Percentiles rank a stretch among this genome's conserved stretches.
Evolutionary conservation across 35 echinoderm and acorn worm genomes (phyloP).

Genomic region (Ptychodera flava): DNA sequence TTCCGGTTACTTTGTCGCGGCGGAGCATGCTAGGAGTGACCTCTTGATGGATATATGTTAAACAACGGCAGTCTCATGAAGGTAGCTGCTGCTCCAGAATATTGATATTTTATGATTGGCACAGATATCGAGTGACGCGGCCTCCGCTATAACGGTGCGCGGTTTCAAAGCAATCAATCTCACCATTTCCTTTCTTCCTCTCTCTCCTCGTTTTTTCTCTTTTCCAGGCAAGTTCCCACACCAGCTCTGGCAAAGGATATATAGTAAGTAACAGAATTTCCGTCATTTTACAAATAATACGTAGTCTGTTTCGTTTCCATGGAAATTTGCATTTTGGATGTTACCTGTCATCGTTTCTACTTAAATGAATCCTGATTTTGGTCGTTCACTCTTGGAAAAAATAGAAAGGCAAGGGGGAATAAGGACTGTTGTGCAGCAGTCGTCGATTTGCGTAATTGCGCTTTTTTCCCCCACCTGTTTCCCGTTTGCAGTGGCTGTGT

Average conservation of each 20-base stretch:
- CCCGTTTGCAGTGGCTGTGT: background rate
- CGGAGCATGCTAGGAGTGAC: background rate
- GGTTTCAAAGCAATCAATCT: too few relatives aligned
- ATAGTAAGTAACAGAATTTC: background rate
- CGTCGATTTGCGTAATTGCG: background rate
- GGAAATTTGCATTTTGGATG: too few relatives aligned
- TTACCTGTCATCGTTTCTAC: too few relatives aligned
- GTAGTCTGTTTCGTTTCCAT: too few relatives aligned
- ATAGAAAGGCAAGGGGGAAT: too few relatives aligned
- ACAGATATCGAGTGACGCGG: background rate
- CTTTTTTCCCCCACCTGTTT: background rate
- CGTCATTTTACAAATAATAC: too few relatives aligned
- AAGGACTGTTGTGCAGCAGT: too few relatives aligned
- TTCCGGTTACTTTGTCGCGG: too few relatives aligned
- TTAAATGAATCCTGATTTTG: too few relatives aligned
- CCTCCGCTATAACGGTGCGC: too few relatives aligned
- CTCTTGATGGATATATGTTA: background rate
- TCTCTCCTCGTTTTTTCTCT: background rate
- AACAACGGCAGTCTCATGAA: background rate
- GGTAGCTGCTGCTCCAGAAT: background rate
- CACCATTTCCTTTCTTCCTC: background rate
- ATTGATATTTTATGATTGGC: background rate
- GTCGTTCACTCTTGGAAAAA: too few relatives aligned
- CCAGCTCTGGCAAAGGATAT: background rate
- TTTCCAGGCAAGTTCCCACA: background rate